These are phyloP conservation scores for Pterostichus madidus DNA, from an alignment of 2,888 invertebrate genomes.

Conservation along the genomic window DNA sequence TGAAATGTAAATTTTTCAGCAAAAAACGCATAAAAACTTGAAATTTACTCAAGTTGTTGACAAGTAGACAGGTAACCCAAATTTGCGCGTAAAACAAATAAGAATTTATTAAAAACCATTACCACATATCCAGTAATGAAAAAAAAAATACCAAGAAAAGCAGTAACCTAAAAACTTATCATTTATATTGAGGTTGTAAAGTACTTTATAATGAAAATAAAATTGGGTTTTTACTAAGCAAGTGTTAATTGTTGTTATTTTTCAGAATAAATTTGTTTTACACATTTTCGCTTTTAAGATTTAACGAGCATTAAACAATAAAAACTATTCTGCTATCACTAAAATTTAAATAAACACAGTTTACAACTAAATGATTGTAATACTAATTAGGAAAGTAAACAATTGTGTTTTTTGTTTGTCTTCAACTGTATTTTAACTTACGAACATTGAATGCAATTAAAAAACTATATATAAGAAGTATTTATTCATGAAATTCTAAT, in stretches of 20 bases:
- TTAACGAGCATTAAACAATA: neutral
- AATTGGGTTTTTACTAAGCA: neutral
- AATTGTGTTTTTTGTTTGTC: too few relatives aligned
- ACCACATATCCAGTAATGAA: slow-evolving; percentile 46
- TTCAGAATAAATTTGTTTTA: slow-evolving; percentile 25
- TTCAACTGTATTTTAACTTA: too few relatives aligned
- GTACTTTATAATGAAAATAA: neutral
- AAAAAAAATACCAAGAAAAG: slow-evolving; percentile 40
- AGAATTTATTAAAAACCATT: slow-evolving; percentile 26
- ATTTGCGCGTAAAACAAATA: slow-evolving; percentile 45
- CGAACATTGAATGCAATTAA: too few relatives aligned
- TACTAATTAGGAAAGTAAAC: too few relatives aligned
- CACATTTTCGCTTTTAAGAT: slow-evolving; percentile 23
- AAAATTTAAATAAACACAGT: neutral
- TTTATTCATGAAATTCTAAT: too few relatives aligned
- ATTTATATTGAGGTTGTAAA: neutral
- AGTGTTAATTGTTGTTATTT: slow-evolving; percentile 2
- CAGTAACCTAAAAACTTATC: slow-evolving; percentile 48
- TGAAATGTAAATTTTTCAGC: slow-evolving; percentile 3
- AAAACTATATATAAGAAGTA: too few relatives aligned
- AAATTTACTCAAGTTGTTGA: slow-evolving; percentile 42
- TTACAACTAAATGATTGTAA: too few relatives aligned
- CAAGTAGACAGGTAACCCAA: slow-evolving; percentile 40
- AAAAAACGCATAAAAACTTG: slow-evolving; percentile 31
- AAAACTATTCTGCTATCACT: neutral